Conservation (phyloP, 2,797 vertebrate genomes). For the Leucoraja ocellata region DNA sequence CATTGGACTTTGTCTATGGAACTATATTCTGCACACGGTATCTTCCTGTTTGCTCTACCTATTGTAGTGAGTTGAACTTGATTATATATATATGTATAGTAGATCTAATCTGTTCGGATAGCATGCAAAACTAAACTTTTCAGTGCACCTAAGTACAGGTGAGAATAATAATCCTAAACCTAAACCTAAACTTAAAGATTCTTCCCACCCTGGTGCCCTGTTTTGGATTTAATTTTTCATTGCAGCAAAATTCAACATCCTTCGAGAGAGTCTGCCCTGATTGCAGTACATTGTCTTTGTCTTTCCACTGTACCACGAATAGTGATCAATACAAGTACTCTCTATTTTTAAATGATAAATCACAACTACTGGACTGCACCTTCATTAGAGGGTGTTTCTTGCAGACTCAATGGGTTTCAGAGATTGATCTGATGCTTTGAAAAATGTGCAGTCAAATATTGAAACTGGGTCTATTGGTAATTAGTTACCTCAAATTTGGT, state of each 20-base stretch:
- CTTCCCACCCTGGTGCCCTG: not conserved
- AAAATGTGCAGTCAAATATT: not conserved
- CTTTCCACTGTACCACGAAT: not conserved
- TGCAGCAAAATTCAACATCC: not conserved
- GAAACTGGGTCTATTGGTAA: not conserved
- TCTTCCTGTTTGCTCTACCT: too few relatives aligned
- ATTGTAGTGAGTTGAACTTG: too few relatives aligned
- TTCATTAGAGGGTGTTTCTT: too few relatives aligned
- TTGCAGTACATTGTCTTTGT: not conserved
- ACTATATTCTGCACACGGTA: too few relatives aligned
- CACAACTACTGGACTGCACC: not conserved
- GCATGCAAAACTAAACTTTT: too few relatives aligned
- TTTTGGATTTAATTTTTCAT: constrained; percentile 7
- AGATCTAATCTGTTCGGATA: too few relatives aligned
- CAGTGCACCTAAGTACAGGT: too few relatives aligned
- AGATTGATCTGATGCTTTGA: not conserved
- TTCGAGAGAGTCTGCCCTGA: not conserved
- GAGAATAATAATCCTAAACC: too few relatives aligned
- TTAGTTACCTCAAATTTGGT: too few relatives aligned
- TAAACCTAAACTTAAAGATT: not conserved
- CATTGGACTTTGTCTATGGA: too few relatives aligned
- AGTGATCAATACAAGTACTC: not conserved
- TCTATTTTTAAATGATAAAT: constrained; percentile 11
- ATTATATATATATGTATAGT: too few relatives aligned
- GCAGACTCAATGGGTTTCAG: not conserved